Evolutionary conservation across 1,140 invertebrate species (phyloP), one percentile per base, ranked within the genome.

Genomic region (Drosophila aff.): DNA sequence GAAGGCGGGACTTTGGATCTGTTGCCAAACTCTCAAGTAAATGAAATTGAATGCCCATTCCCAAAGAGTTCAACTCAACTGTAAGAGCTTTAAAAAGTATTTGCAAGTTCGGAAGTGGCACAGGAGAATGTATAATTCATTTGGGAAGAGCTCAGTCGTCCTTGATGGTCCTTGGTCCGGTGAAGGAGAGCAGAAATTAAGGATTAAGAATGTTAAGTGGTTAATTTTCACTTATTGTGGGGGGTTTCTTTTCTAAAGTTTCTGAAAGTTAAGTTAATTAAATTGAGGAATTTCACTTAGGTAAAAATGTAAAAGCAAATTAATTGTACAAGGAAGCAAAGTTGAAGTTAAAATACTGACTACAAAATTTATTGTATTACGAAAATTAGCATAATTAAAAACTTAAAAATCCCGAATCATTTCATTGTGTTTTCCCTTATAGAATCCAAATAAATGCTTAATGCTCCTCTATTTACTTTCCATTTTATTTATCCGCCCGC

Each of bases 51-150:
- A 83, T 85, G 77, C 63, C 62, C 78, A 60, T 50, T 49, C 59
- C 77, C 44, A 71, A 62, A 62, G 43, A 59, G 61, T 62, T 76
- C 58, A 75, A 74, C 73, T 83, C 61, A 67, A 78, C 66, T 69
- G 76, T 69, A 61, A 80, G 86, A 74, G 81, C 84, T 84, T 84
- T 89, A 53, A 66, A 76, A 84, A 84, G 77, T 78, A 82, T 85
- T 85, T 79, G 53, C 65, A 79, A 85, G 82, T 79, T 82, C 49
- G 75, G 55, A 79, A 86, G 74, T 71, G 50, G 46, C 36, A 38
- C 33, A 53, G 69, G 33, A 55, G 36, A 73, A 73, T 50, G 31
- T 72, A 43, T 74, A 61, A 73, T 73, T 73, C 59, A 74, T 64
- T 75, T 64, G 26, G 41, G 50, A 71, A 31, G 49, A 46, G 41